These are phyloP conservation scores for Mimachlamys varia DNA, from an alignment of 2,888 invertebrate genomes.

Conservation along the genomic window DNA sequence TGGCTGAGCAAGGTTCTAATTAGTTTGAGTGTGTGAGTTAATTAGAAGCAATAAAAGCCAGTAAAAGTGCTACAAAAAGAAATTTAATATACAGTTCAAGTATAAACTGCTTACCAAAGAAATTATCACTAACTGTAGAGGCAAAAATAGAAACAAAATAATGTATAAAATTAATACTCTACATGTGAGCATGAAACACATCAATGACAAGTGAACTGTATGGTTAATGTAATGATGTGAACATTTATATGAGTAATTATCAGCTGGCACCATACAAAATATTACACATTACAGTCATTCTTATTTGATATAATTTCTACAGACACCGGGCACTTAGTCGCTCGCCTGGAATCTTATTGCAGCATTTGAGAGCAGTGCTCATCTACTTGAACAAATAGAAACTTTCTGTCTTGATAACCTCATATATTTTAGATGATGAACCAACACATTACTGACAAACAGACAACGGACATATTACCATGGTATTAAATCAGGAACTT, in stretches of 20 bases:
- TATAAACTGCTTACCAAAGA: constrained; percentile 93
- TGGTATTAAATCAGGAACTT: not conserved
- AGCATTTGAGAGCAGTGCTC: too few relatives aligned
- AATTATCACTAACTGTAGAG: constrained; percentile 98
- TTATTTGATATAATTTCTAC: not conserved
- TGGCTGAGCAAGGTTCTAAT: not conserved
- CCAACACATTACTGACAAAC: not conserved
- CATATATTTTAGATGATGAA: too few relatives aligned
- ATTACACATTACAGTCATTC: not conserved
- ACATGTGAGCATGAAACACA: not conserved
- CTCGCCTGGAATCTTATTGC: not conserved
- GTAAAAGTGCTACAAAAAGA: constrained; percentile 19
- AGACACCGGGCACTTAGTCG: not conserved
- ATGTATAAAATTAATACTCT: not conserved
- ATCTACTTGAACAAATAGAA: too few relatives aligned
- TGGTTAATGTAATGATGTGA: not conserved
- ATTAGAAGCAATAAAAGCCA: not conserved
- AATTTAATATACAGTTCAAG: not conserved
- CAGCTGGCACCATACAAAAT: not conserved
- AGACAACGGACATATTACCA: not conserved
- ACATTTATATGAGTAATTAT: not conserved
- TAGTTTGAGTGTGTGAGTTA: not conserved
- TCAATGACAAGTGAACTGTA: constrained; percentile 19
- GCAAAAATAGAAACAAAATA: constrained; percentile 46
- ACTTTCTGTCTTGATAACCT: too few relatives aligned